Conservation (phyloP, 1,140 invertebrate genomes). For the Reticulitermes speratus region DNA sequence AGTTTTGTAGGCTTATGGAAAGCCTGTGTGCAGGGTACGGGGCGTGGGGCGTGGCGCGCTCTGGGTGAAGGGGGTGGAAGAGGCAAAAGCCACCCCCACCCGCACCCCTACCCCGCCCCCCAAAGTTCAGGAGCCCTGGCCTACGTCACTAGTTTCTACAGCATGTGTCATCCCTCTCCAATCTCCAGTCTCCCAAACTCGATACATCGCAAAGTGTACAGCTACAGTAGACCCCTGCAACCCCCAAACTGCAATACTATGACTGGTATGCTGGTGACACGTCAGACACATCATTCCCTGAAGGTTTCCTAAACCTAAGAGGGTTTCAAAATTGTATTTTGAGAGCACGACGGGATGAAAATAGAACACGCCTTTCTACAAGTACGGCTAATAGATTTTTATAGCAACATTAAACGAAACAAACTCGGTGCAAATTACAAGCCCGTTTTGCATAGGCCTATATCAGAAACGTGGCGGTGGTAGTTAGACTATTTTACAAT, state of each 20-base stretch:
- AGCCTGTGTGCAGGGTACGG: slow-evolving; percentile 1
- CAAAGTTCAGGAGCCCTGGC: neutral
- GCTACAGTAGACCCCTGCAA: neutral
- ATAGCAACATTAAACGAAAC: too few species aligned
- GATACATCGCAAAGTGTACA: neutral
- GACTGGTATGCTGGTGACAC: neutral
- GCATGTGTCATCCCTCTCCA: neutral
- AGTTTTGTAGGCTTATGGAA: slow-evolving; percentile 12
- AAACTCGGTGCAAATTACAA: too few species aligned
- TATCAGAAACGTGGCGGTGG: too few species aligned
- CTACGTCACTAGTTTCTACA: slow-evolving; percentile 12
- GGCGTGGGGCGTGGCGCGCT: slow-evolving; percentile 7
- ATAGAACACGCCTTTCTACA: too few species aligned
- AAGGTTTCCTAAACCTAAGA: neutral
- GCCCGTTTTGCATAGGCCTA: too few species aligned
- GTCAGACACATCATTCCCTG: neutral
- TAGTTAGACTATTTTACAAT: too few species aligned
- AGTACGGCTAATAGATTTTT: too few species aligned
- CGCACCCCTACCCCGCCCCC: neutral
- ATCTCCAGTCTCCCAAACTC: neutral
- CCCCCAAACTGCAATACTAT: neutral
- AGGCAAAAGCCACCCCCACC: neutral
- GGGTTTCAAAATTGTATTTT: neutral
- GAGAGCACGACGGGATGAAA: neutral
- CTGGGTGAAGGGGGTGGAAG: neutral